phyloP scores from a whole-genome alignment of 2,797 vertebrate species.

The Sebastes melanostomus region DNA sequence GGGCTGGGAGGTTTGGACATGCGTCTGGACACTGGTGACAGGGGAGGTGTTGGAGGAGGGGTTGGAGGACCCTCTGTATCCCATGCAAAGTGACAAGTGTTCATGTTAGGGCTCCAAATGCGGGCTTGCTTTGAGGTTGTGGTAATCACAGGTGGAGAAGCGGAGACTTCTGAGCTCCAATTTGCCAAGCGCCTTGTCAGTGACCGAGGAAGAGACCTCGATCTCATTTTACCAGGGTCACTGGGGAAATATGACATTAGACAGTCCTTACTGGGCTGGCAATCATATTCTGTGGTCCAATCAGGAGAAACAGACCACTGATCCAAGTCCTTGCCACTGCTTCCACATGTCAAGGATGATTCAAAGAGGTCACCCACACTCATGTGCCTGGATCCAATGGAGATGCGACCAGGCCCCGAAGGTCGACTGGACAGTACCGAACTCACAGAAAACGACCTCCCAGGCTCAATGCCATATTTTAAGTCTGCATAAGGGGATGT shows the following conservation, averaged over 20 bases:
- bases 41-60: constrained; percentile 78
- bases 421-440: constrained; percentile 79
- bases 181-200: constrained; percentile 61
- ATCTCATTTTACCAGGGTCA: constrained; percentile 59
- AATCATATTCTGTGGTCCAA: constrained; percentile 16
- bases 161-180: constrained; percentile 49
- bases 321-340: constrained; percentile 29
- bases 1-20: constrained; percentile 74
- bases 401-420: constrained; percentile 81
- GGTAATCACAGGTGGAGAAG: constrained; percentile 7
- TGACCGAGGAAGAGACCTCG: constrained; percentile 74
- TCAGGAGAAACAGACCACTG: constrained; percentile 20
- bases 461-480: constrained; percentile 80
- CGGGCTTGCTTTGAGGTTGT: constrained; percentile 23
- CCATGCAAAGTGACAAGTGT: constrained; percentile 61
- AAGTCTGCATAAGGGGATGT: constrained; percentile 77
- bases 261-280: background rate
- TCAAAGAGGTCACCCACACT: constrained; percentile 75
- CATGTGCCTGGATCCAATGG: constrained; percentile 76
- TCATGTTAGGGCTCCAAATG: constrained; percentile 46
- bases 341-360: constrained; percentile 32
- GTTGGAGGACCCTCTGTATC: constrained; percentile 74
- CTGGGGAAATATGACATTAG: constrained; percentile 4
- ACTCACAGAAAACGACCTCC: constrained; percentile 80
- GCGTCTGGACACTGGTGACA: constrained; percentile 67